Conservation (phyloP, 2,888 invertebrate species). For the Polymixis lichenea region DNA sequence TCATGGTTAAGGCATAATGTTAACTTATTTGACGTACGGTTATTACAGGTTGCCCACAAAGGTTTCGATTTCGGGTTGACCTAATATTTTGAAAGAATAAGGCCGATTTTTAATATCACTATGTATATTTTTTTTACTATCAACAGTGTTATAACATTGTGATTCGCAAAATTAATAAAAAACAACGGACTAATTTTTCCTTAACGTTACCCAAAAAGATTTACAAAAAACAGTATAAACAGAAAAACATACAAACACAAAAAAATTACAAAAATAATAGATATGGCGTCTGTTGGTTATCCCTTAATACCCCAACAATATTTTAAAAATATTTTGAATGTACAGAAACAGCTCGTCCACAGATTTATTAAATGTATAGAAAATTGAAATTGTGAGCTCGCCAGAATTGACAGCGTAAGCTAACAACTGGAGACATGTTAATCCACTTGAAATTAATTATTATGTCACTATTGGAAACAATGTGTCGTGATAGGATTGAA, state of each 20-base stretch:
- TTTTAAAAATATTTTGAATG: too few relatives aligned
- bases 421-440: conserved; percentile 33
- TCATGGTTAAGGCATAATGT: too few relatives aligned
- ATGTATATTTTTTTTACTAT: neutral
- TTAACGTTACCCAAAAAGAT: conserved; percentile 23
- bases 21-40: too few relatives aligned
- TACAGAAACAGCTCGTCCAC: too few relatives aligned
- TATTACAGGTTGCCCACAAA: neutral
- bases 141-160: too few relatives aligned
- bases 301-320: too few relatives aligned
- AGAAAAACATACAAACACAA: too few relatives aligned
- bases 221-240: conserved; percentile 31
- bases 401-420: conserved; percentile 55
- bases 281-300: too few relatives aligned
- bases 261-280: too few relatives aligned
- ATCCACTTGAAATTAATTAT: conserved; percentile 53
- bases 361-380: too few relatives aligned
- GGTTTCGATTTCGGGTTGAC: neutral
- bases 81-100: neutral
- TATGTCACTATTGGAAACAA: conserved; percentile 35
- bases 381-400: conserved; percentile 40
- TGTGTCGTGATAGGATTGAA: neutral
- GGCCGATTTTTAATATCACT: neutral
- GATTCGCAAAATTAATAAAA: neutral
- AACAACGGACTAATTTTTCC: neutral